Evolutionary conservation across 2,888 invertebrate genomes (phyloP), one percentile per base, ranked within the genome.

Genomic region (Therioaphis trifolii): DNA sequence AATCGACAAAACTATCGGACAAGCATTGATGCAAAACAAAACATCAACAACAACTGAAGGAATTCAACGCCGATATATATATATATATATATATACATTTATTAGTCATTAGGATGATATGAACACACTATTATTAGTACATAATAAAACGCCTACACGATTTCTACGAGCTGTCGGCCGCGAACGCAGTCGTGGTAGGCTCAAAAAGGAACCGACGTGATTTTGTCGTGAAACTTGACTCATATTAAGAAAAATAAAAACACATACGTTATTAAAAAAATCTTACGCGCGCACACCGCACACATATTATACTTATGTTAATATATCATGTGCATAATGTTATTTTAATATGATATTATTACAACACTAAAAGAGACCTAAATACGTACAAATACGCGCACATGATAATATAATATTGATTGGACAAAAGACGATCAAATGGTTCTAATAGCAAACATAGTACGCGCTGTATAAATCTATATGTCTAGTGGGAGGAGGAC

Each of bases 401-500:
- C 9, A 55, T 55, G n/a, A 55, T 49, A 49, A 21, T 9, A 24
- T 21, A n/a, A 24, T 24, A 58, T 58, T 4, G 24, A 58, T 58
- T 21, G 21, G 40, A 68, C 40, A 21, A 40, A 40, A 40, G 11
- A 68, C 66, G 66, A 68, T 40, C 40, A 1, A 58, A 35, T 7
- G 35, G 35, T 35, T 35, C 3, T 7, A 35, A 5, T 5, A 5
- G 7, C 7, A 35, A 35, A 35, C 7, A 35, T 5, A 35, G 35
- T 35, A 7, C 7, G 35, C 7, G 4, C 35, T n/a, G 18, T 55
- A 55, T 35, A 35, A 35, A 21, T n/a, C 3, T 35, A n/a, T 4
- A 61, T 27, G 9, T 61, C 2, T 29, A 63, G 77, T 49, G 49
- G 63, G 77, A 77, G 27, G 76, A 76, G 66, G 46, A 66, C 74